Conservation (phyloP, 2,888 invertebrate species). For the Drosophila affinis region DNA sequence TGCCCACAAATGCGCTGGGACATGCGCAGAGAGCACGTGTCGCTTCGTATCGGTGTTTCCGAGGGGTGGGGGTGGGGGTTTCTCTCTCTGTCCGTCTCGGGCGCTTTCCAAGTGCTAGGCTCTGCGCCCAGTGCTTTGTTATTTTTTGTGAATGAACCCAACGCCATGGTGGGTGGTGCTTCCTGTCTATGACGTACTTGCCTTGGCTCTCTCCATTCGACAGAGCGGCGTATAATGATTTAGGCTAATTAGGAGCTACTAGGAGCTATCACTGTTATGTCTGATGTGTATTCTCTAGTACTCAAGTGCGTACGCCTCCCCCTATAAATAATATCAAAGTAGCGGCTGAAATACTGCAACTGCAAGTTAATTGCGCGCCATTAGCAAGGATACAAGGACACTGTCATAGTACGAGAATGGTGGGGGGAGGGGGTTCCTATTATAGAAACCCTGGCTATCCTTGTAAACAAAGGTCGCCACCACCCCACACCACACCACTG, state of each 20-base stretch:
- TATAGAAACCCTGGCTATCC: conserved; percentile 14
- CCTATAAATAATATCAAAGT: conserved; percentile 5
- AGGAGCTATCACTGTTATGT: neutral
- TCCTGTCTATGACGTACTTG: conserved; percentile 8
- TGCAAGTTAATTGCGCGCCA: conserved; percentile 60
- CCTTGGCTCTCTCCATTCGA: conserved; percentile 1
- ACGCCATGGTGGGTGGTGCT: conserved; percentile 8
- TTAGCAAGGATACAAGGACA: conserved; percentile 55
- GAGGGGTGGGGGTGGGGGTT: conserved; percentile 3
- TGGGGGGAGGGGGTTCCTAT: neutral
- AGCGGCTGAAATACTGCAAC: conserved; percentile 15
- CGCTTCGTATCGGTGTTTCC: too few species aligned
- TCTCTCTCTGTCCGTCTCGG: conserved; percentile 2
- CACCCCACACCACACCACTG: conserved; percentile 6
- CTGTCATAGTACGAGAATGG: neutral
- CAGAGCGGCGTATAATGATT: neutral
- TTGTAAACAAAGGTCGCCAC: conserved; percentile 37
- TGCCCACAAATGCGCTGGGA: conserved; percentile 57
- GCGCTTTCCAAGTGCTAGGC: conserved; percentile 9
- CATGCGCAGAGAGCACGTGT: conserved; percentile 61
- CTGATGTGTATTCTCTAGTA: neutral
- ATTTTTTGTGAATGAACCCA: conserved; percentile 63
- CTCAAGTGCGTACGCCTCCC: neutral
- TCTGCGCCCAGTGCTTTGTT: conserved; percentile 39
- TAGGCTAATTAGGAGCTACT: neutral